Conservation (phyloP, 1,140 invertebrate genomes). For the Lithobius niger region DNA sequence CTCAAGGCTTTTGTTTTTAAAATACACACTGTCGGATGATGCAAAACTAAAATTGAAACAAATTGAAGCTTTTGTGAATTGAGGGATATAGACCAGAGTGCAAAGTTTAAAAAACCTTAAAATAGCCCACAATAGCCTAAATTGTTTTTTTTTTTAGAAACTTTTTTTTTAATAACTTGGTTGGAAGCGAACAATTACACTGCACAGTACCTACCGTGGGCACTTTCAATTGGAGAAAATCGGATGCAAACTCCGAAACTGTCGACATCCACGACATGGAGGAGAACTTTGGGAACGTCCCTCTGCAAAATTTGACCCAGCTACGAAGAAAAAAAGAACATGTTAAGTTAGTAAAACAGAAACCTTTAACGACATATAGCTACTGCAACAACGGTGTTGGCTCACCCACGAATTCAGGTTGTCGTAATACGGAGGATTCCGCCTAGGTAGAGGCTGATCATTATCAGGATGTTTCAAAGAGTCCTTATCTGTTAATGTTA, state of each 20-base stretch:
- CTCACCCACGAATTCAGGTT: conserved; percentile 74
- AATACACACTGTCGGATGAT: too few species aligned
- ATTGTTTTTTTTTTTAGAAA: too few species aligned
- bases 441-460: neutral
- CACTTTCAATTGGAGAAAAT: conserved; percentile 67
- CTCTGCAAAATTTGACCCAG: conserved; percentile 84
- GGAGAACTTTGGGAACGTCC: conserved; percentile 55
- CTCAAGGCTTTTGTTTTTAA: too few species aligned
- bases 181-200: too few species aligned
- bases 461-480: neutral
- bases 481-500: neutral
- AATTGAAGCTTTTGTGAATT: too few species aligned
- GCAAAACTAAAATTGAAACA: too few species aligned
- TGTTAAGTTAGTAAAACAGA: neutral
- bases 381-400: neutral
- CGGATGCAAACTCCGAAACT: conserved; percentile 62
- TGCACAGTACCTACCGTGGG: conserved; percentile 31
- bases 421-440: conserved; percentile 65
- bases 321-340: conserved; percentile 31
- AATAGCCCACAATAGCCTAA: too few species aligned
- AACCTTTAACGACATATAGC: neutral
- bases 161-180: too few species aligned
- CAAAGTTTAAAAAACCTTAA: too few species aligned
- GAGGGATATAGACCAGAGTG: too few species aligned
- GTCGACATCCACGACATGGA: conserved; percentile 69